A percentile compares a stretch with the other conserved stretches of the same genome.
Conservation (phyloP, 2,888 invertebrate species). For the Esperia sulphurella region DNA sequence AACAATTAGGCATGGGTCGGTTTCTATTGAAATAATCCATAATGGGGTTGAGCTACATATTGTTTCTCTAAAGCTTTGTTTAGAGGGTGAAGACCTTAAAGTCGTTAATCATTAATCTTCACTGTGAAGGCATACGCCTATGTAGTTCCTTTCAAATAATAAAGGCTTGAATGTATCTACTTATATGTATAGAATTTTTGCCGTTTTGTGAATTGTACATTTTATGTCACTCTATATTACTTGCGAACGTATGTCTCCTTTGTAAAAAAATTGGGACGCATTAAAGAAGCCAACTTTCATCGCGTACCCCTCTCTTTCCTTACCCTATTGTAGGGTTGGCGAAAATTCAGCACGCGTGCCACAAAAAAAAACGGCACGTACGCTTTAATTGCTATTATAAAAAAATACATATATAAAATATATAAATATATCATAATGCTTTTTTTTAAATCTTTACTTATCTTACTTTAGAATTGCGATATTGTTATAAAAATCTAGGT, state of each 20-base stretch:
- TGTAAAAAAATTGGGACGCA: conserved; percentile 21
- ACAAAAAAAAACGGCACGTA: conserved; percentile 7
- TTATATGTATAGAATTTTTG: too few species aligned
- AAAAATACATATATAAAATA: too few species aligned
- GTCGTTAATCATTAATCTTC: background rate
- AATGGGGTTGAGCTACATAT: background rate
- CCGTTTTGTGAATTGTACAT: too few species aligned
- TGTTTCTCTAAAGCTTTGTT: background rate
- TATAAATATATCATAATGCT: too few species aligned
- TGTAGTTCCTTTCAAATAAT: background rate
- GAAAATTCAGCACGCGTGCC: too few species aligned
- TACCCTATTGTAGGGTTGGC: too few species aligned
- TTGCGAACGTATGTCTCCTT: background rate
- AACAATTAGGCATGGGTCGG: conserved; percentile 14
- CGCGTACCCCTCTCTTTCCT: conserved; percentile 17
- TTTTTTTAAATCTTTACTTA: too few species aligned
- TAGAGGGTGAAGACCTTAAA: background rate
- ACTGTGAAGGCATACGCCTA: background rate
- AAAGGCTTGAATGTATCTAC: too few species aligned
- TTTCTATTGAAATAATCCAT: conserved; percentile 13
- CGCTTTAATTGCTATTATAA: conserved; percentile 4
- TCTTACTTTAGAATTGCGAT: too few species aligned
- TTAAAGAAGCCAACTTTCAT: conserved; percentile 29
- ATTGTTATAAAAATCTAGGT: too few species aligned
- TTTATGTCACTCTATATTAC: background rate